phyloP scores from a whole-genome alignment of 2,113 vertebrate genomes.

The Reinhardtius hippoglossoides region DNA sequence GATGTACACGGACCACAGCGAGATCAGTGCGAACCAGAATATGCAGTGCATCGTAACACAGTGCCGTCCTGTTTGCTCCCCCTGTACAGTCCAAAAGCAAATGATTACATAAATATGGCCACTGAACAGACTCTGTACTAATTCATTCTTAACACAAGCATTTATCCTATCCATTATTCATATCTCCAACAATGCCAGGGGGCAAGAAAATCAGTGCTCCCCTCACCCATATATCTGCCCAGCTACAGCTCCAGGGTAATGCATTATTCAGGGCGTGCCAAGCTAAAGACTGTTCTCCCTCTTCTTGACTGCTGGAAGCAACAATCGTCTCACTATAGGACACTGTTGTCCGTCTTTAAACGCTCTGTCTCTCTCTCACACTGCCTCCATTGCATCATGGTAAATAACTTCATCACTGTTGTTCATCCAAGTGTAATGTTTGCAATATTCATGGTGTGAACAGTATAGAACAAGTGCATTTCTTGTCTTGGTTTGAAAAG shows the following conservation, averaged over 20 bases:
- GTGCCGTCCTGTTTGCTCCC: conserved; percentile 27
- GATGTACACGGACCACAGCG: conserved; percentile 31
- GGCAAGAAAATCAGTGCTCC: conserved; percentile 68
- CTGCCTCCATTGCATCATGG: conserved; percentile 27
- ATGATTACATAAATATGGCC: conserved; percentile 54
- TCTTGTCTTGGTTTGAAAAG: neutral
- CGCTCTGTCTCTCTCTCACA: conserved; percentile 24
- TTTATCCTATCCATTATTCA: conserved; percentile 82
- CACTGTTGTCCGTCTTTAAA: conserved; percentile 47
- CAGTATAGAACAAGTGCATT: neutral
- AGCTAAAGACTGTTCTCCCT: conserved; percentile 68
- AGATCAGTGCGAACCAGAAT: conserved; percentile 70
- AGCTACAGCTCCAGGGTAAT: conserved; percentile 68
- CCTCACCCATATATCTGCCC: conserved; percentile 70
- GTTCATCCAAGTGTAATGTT: conserved; percentile 15
- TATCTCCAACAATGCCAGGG: conserved; percentile 73
- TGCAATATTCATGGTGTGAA: neutral
- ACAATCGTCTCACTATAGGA: conserved; percentile 60
- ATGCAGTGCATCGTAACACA: neutral
- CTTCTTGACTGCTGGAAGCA: conserved; percentile 68
- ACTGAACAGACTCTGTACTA: conserved; percentile 49
- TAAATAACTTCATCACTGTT: conserved; percentile 13
- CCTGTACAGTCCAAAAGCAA: conserved; percentile 36
- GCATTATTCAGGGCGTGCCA: conserved; percentile 80
- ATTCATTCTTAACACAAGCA: conserved; percentile 76